These are phyloP conservation scores for Drosophila nr. perissopoda DNA, from an alignment of 2,888 invertebrate genomes.

Conservation along the genomic window DNA sequence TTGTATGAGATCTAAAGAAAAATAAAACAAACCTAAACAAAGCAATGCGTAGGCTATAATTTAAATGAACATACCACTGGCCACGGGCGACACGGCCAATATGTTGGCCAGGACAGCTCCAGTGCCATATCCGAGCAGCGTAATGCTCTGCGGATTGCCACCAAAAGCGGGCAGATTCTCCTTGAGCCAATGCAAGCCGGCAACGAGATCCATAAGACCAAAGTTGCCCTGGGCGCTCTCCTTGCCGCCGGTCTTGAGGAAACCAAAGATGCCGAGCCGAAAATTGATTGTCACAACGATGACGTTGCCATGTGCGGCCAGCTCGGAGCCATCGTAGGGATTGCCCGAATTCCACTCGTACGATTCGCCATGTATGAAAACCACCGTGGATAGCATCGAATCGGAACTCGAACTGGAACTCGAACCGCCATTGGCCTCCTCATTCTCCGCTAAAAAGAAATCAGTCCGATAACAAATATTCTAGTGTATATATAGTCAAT, in stretches of 20 bases:
- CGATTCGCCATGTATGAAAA: constrained; percentile 97
- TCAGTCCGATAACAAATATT: neutral
- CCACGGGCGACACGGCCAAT: constrained; percentile 97
- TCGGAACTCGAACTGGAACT: constrained; percentile 17
- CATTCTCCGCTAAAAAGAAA: constrained; percentile 23
- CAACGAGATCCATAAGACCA: constrained; percentile 96
- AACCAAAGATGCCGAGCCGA: constrained; percentile 94
- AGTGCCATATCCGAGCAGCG: constrained; percentile 97
- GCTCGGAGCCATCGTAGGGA: constrained; percentile 97
- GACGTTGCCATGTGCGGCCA: constrained; percentile 95
- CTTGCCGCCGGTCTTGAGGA: constrained; percentile 95
- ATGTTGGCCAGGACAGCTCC: constrained; percentile 98
- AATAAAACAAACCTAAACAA: neutral
- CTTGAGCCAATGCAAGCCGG: constrained; percentile 98
- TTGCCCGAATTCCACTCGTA: constrained; percentile 99
- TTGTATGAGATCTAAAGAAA: constrained; percentile 90
- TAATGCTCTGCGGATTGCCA: constrained; percentile 96
- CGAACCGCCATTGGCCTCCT: constrained; percentile 13
- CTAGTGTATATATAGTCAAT: neutral
- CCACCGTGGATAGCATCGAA: constrained; percentile 89
- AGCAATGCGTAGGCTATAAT: fast-evolving
- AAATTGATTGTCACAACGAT: constrained; percentile 97
- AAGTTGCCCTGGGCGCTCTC: constrained; percentile 96
- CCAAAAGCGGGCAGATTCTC: constrained; percentile 98
- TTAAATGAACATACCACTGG: constrained; percentile 89